Evolutionary conservation across 2,888 invertebrate genomes (phyloP), one percentile per base, ranked within the genome.

Genomic region (Drosophila mayaguana): DNA sequence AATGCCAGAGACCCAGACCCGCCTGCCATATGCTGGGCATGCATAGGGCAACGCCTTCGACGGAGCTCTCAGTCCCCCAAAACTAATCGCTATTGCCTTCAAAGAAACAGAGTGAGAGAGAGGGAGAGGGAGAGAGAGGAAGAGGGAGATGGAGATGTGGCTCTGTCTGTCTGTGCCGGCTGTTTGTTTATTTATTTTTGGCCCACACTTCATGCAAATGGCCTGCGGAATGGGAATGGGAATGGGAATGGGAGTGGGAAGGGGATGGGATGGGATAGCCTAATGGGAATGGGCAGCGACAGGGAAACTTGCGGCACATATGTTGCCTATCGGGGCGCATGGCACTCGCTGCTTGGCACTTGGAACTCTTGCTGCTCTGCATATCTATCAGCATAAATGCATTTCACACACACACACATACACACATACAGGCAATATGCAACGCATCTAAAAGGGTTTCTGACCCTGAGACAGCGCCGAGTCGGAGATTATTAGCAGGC

Each of bases 1-100:
- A n/a, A 36, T 40, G 40, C 54, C 25, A 22, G 16, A 25, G 12
- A 16, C 25, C 38, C 38, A n/a, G 16, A 38, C 11, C 38, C 22
- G 38, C 16, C 2, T 11, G 43, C 65, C 75, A 77, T 55, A 68
- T 72, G 77, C 78, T 42, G 18, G 12, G 55, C 28, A 28, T 28
- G 18, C 48, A 22, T 57, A 78, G 74, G 78, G 78, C 78, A 78
- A 80, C 67, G 78, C 62, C 80, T 75, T 75, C 65, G 57, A 42
- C 20, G 38, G 38, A 38, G 38, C 34, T 28, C 46, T 18, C 28
- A 20, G 22, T n/a, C 78, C 22, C 78, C 36, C 81, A 81, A 81
- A 79, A 82, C 83, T 88, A 88, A 88, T 88, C 78, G 80, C 87
- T 89, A 65, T 73, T 77, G 74, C 86, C 81, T 70, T 89, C 83